Base-by-base conservation (phyloP, 1,140 invertebrate genomes). In the Trichonephila inaurata region DNA sequence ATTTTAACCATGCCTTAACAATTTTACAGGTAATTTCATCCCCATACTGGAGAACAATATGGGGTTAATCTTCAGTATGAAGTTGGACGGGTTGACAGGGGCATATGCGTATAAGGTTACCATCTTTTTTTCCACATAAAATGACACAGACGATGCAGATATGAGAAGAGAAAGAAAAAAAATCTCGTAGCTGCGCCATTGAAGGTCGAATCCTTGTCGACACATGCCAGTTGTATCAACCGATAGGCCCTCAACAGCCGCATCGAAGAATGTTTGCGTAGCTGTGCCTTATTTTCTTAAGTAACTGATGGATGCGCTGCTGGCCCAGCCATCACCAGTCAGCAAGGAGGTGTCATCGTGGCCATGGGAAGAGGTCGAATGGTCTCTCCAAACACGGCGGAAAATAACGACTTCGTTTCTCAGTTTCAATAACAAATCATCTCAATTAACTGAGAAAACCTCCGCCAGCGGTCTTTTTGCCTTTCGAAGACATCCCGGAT, bases 351-450 rank as follows among this genome's bases (percentile, higher is more conserved):
- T 64, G 87, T 64, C 64, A 66, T 51, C 62, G 64, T 87, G 58
- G 21, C 28, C 60, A 24, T 61, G 60, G 60, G 60, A 51, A 87
- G 60, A 87, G n/a, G 51, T 24, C n/a, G 61, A 64, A 64, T 64
- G 14, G 62, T 33, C 72, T 77, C 28, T 33, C 24, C 28, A 77
- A 77, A 77, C 72, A 77, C 72, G 72, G 72, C 64, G 51, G 64
- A 81, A 81, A 90, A 44, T 60, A 90, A 81, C 89, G 69, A 81
- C 28, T 90, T 40, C 69, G 51, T 81, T 90, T 33, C 72, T 89
- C 58, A 19, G 51, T 91, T 91, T 44, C 89, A 91, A 91, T 91
- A 91, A 91, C 90, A 91, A 91, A 91, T 91, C 90, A 91, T 83
- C 69, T 51, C 90, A 91, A 91, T 91, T 91, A 91, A 60, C 28